A percentile compares a stretch with the other conserved stretches of the same genome.
Evolutionary conservation across 2,797 vertebrate genomes (phyloP).

Genomic region (Petrocephalus schoutedeni): DNA sequence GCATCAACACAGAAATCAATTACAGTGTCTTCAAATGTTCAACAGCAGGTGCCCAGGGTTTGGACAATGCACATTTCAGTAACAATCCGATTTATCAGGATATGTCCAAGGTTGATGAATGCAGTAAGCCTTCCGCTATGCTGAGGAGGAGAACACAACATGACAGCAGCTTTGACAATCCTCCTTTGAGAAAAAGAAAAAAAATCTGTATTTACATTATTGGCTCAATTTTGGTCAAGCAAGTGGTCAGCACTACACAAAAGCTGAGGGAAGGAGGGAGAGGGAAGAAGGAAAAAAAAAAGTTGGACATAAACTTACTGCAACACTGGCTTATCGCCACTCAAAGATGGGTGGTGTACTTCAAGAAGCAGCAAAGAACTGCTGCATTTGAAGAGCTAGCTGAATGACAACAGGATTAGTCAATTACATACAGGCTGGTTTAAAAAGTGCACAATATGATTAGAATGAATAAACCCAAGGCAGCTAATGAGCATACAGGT

Average conservation of each 20-base stretch:
- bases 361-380: neutral
- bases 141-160: neutral
- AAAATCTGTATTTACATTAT: slow-evolving; percentile 4
- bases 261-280: neutral
- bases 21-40: slow-evolving; percentile 21
- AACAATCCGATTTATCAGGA: neutral
- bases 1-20: slow-evolving; percentile 56
- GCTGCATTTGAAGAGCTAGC: neutral
- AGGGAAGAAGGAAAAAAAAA: neutral
- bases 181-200: neutral
- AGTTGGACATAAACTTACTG: neutral
- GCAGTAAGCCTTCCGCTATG: neutral
- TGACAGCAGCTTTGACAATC: slow-evolving; percentile 9
- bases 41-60: slow-evolving; percentile 10
- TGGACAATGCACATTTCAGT: neutral
- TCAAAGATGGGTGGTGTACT: neutral
- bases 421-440: neutral
- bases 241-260: slow-evolving; percentile 15
- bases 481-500: neutral
- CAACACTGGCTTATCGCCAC: neutral
- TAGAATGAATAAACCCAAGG: slow-evolving; percentile 10
- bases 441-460: slow-evolving; percentile 1
- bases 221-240: slow-evolving; percentile 20
- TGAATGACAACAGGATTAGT: neutral
- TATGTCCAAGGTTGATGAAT: slow-evolving; percentile 12